Evolutionary conservation across 2,888 invertebrate species (phyloP), one percentile per base, ranked within the genome.

Genomic region (Ichneumoninae sp.): DNA sequence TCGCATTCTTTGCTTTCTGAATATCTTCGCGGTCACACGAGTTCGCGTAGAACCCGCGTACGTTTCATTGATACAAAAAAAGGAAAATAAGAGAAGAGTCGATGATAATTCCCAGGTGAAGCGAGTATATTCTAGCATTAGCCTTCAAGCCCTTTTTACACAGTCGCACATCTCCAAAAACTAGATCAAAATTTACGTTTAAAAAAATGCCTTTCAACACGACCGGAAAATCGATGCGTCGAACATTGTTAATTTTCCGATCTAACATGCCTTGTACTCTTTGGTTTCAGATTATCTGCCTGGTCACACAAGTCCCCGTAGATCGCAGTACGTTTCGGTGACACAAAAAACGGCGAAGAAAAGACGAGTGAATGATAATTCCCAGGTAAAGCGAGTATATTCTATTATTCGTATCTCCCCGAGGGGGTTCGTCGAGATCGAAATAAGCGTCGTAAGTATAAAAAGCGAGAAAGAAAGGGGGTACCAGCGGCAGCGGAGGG

Each of bases 391-490:
- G 16, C 16, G 30, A 16, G 30, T n/a, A 62, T 33, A 62, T 33
- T 62, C 33, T n/a, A 62, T 62, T 62, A 30, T 33, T 30, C 62
- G 36, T 40, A 66, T 33, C 30, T 33, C 30, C 50, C n/a, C 10
- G 74, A 60, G 62, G 50, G 47, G 40, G 40, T 65, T 66, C 16
- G 60, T n/a, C 52, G 16, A 66, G 68, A 80, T 80, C 60, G 77
- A 81, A 74, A 77, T 60, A 36, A 54, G 68, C 66, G 50, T 74
- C 52, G 54, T 54, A 74, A 65, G 44, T 57, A 77, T 84, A 78
- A 77, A 81, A 76, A 26, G 19, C 22, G 33, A 69, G 26, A 44
- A 44, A 87, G 66, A 86, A 69, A 82, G 86, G 89, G 88, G 80
- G 69, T 33, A 54, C 77, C 78, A 83, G 65, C 68, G 68, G 83